phyloP scores from a whole-genome alignment of 2,113 vertebrate genomes.

The Bos javanicus region DNA sequence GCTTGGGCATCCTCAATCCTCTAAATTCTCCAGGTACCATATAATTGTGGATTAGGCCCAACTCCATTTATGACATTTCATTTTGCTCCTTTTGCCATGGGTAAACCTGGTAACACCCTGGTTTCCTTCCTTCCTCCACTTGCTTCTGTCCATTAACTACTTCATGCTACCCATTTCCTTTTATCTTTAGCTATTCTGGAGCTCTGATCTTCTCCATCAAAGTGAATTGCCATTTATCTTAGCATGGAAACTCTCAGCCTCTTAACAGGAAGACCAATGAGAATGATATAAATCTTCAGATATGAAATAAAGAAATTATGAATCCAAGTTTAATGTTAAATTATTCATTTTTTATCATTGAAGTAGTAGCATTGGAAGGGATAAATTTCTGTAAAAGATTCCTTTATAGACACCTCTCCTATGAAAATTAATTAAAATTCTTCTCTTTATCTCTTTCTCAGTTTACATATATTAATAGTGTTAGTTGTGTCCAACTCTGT shows the following conservation, averaged over 20 bases:
- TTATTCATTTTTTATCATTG: neutral
- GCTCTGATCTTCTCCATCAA: neutral
- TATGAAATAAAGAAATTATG: neutral
- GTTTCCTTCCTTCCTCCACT: neutral
- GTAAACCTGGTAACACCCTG: neutral
- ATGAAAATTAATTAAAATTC: neutral
- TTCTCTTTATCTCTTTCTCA: neutral
- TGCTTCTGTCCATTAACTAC: neutral
- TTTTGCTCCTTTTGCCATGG: neutral
- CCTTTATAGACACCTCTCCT: neutral
- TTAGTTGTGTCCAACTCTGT: accelerated
- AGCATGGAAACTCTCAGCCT: neutral
- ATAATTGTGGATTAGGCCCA: neutral
- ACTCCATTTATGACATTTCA: neutral
- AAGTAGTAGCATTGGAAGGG: neutral
- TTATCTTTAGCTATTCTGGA: neutral
- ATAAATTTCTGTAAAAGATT: neutral
- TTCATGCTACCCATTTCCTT: neutral
- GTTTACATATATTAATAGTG: neutral
- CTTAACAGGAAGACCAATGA: neutral
- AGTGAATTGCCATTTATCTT: neutral
- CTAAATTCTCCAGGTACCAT: neutral
- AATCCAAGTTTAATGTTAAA: neutral
- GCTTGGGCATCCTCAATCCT: neutral
- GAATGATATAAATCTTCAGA: neutral